Base-by-base conservation (phyloP, 1,140 invertebrate species). In the Leptonema lineaticorne region DNA sequence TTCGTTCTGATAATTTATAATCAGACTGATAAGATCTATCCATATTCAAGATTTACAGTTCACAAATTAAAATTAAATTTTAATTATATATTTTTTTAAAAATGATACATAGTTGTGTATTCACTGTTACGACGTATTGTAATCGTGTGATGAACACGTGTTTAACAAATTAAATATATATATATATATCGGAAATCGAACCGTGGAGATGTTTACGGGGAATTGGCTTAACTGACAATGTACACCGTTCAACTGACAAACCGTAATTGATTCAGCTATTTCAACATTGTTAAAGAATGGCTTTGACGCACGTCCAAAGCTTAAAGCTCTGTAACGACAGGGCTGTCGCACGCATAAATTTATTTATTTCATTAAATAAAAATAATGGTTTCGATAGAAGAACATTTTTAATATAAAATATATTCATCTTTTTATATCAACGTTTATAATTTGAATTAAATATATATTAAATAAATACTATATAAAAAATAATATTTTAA, bases 211-310 rank as follows among this genome's bases (percentile, higher is more conserved):
- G 50, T 53, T 53, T 53, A 53, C 50, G 50, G 27, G 50, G 50
- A 53, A 41, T 53, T 53, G 50, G 50, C 50, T 53, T 53, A 53
- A 64, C 62, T 64, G 62, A 64, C 62, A 64, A 64, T 64, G 62
- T 64, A 64, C 62, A 64, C 69, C 20, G 65, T 30, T 62, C 67
- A 58, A 50, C 57, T 65, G 66, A 66, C 70, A 69, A 66, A 65
- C 58, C 63, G 66, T 69, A 69, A 71, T 69, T 71, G 70, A 71
- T 69, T 68, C 68, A 56, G 68, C 67, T 64, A 71, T 71, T 71
- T 68, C 70, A 65, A 71, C 66, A 68, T 69, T 68, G 67, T 71
- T 71, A 68, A 71, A 71, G 70, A 71, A 71, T 37, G 33, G 62
- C 62, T 64, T 64, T 64, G 62, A 64, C 62, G 62, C 62, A 64